A percentile compares a stretch with the other conserved stretches of the same genome.
Conservation (phyloP, 2,888 invertebrate genomes). For the Caprella mutica region DNA sequence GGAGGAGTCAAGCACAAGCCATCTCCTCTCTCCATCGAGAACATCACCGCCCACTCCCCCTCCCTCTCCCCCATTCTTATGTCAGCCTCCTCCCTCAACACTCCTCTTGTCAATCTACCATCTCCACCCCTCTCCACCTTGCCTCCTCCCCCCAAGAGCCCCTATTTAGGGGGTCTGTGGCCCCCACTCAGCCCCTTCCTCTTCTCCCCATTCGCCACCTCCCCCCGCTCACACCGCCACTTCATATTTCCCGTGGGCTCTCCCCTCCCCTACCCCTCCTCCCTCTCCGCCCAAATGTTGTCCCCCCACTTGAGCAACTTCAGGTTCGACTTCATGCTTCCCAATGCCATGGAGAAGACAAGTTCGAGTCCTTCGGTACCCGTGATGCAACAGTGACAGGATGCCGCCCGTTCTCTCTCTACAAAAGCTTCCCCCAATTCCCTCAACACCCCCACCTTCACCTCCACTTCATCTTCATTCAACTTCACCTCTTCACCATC, state of each 20-base stretch:
- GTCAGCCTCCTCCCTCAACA: constrained; percentile 35
- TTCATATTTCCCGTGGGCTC: constrained; percentile 32
- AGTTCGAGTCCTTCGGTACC: no score
- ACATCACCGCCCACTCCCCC: constrained; percentile 34
- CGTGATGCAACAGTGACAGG: constrained; percentile 9
- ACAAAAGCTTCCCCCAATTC: constrained; percentile 1
- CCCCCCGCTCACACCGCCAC: constrained; percentile 27
- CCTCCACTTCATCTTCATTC: constrained; percentile 2
- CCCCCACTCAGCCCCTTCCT: constrained; percentile 34
- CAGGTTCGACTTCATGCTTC: background rate
- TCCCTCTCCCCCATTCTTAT: constrained; percentile 29
- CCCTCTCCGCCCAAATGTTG: background rate
- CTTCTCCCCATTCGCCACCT: constrained; percentile 30
- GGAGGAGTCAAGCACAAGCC: constrained; percentile 35
- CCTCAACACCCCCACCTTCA: constrained; percentile 5
- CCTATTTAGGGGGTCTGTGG: constrained; percentile 34
- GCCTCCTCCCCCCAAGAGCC: constrained; percentile 34
- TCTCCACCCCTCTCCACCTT: constrained; percentile 33
- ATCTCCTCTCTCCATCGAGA: constrained; percentile 35
- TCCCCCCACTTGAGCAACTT: background rate
- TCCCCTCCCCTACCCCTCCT: background rate
- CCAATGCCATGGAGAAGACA: background rate
- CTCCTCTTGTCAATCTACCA: constrained; percentile 35
- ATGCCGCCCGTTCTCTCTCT: constrained; percentile 6
- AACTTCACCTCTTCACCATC: no score